Percentiles rank a stretch among this genome's conserved stretches.
Conservation (phyloP, 2,113 vertebrate genomes). For the Serinus canaria region DNA sequence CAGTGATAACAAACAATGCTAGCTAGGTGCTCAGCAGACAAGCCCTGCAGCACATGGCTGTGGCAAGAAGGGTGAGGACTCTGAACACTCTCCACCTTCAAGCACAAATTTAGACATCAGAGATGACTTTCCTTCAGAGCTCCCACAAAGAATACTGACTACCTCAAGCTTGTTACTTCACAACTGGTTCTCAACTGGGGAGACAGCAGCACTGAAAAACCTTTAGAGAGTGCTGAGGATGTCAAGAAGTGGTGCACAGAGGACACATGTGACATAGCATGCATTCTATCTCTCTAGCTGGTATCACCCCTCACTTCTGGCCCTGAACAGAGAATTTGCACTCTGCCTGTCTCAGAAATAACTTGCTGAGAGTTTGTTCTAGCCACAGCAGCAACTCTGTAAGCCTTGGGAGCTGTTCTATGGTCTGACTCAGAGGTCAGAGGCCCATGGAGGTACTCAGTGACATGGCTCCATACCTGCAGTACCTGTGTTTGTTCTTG, state of each 20-base stretch:
- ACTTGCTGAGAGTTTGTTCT: neutral
- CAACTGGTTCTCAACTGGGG: neutral
- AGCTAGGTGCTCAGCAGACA: neutral
- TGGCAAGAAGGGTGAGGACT: neutral
- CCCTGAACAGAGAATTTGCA: neutral
- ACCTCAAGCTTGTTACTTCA: neutral
- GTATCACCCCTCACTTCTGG: neutral
- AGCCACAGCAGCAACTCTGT: neutral
- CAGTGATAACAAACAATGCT: neutral
- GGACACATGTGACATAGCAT: neutral
- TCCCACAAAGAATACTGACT: neutral
- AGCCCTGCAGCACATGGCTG: neutral
- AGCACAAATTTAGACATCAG: neutral
- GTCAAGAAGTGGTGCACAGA: neutral
- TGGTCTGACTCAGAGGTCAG: neutral
- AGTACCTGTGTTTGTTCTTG: neutral
- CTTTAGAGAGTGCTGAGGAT: neutral
- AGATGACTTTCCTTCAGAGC: neutral
- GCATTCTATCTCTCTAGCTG: neutral
- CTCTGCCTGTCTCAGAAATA: neutral
- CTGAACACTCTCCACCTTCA: neutral
- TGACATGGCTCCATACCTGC: neutral
- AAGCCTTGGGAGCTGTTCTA: neutral
- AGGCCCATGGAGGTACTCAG: neutral
- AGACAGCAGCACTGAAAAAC: neutral